Conservation (phyloP, 2,113 vertebrate species). For the Psittacula cyanocephala region DNA sequence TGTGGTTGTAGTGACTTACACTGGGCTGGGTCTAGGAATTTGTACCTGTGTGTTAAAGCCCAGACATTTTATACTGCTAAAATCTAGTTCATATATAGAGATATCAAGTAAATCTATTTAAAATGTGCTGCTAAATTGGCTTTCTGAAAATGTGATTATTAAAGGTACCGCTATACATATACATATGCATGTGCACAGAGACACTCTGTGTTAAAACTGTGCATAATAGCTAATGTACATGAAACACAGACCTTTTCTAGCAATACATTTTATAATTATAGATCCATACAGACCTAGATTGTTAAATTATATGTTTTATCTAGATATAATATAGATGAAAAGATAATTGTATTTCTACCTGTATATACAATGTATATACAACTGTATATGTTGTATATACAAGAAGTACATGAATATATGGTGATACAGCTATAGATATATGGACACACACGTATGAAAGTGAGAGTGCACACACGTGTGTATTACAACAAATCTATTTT, state of each 20-base stretch:
- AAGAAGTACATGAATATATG: fast-evolving
- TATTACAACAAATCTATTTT: not conserved
- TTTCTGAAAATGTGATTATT: not conserved
- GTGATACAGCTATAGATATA: fast-evolving
- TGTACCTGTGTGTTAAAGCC: not conserved
- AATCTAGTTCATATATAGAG: not conserved
- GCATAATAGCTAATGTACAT: too few relatives aligned
- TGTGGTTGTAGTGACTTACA: not conserved
- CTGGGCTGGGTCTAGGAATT: not conserved
- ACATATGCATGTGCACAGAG: not conserved
- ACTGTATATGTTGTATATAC: too few relatives aligned
- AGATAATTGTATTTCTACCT: too few relatives aligned
- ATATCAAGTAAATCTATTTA: not conserved
- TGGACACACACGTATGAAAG: fast-evolving
- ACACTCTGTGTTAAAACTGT: not conserved
- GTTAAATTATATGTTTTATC: not conserved
- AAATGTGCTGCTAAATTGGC: not conserved
- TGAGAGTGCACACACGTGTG: fast-evolving
- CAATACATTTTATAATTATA: not conserved
- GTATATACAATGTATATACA: not conserved
- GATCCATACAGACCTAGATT: not conserved
- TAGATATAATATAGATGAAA: not conserved
- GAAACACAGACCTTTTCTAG: not conserved
- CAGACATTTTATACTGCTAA: not conserved
- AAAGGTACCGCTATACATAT: not conserved